Evolutionary conservation across 2,888 invertebrate genomes (phyloP).

Genomic region (Cryptus viduatorius): DNA sequence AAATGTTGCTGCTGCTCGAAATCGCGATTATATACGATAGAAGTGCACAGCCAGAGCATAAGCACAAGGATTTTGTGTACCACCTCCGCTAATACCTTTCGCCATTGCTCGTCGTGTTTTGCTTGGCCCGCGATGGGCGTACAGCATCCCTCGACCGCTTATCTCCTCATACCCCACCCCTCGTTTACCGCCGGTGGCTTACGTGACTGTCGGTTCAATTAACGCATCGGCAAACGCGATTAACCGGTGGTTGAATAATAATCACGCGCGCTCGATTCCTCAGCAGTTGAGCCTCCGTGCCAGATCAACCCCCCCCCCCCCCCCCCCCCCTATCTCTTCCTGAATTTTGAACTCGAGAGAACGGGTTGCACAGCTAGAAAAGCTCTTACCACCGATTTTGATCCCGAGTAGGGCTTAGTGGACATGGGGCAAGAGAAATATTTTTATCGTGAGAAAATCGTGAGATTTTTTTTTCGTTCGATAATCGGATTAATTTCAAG

Average conservation of each 20-base stretch:
- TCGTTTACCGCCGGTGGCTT: constrained; percentile 54
- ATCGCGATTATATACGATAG: constrained; percentile 23
- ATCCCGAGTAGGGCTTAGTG: too few species aligned
- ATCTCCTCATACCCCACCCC: constrained; percentile 35
- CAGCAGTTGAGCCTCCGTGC: background rate
- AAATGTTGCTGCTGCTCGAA: constrained; percentile 5
- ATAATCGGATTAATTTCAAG: too few species aligned
- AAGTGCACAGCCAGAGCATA: constrained; percentile 4
- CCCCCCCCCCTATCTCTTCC: background rate
- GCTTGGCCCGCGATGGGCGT: constrained; percentile 20
- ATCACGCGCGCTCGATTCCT: constrained; percentile 20
- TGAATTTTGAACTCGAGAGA: background rate
- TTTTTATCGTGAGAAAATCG: too few species aligned
- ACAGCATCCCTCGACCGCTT: constrained; percentile 54
- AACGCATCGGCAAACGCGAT: constrained; percentile 63
- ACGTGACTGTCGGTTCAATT: constrained; percentile 63
- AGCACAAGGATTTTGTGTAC: constrained; percentile 28
- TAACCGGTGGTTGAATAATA: constrained; percentile 53
- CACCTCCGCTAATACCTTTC: background rate
- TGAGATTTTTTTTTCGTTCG: too few species aligned
- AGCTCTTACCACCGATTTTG: background rate
- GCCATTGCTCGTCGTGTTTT: constrained; percentile 32
- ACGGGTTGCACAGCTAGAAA: background rate
- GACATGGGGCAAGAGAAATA: too few species aligned
- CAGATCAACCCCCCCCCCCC: background rate